Conservation (phyloP, 2,113 vertebrate species). For the Larimichthys crocea region DNA sequence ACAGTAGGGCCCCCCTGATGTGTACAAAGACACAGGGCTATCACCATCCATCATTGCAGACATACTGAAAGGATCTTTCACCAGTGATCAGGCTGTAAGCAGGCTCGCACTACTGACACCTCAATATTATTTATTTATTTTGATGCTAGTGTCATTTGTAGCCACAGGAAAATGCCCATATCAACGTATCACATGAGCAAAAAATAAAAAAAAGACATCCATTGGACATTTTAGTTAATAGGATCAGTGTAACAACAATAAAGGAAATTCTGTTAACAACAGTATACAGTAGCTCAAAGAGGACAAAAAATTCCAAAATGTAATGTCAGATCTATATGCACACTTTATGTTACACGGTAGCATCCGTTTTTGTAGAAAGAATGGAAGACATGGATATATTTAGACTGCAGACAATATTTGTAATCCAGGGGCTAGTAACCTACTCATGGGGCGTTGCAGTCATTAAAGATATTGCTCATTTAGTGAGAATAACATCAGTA, state of each 20-base stretch:
- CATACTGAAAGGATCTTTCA: slow-evolving; percentile 88
- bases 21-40: slow-evolving; percentile 87
- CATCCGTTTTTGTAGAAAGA: slow-evolving; percentile 35
- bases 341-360: slow-evolving; percentile 4
- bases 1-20: slow-evolving; percentile 85
- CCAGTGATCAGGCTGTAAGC: slow-evolving; percentile 89
- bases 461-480: slow-evolving; percentile 81
- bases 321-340: slow-evolving; percentile 30
- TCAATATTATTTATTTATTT: slow-evolving; percentile 64
- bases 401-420: slow-evolving; percentile 47
- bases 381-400: slow-evolving; percentile 75
- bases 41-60: slow-evolving; percentile 91
- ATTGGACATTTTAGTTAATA: slow-evolving; percentile 9
- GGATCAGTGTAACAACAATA: slow-evolving; percentile 38
- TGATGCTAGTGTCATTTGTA: slow-evolving; percentile 23
- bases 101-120: slow-evolving; percentile 80
- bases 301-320: slow-evolving; percentile 23
- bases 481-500: slow-evolving; percentile 66
- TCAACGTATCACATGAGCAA: slow-evolving; percentile 31
- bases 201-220: slow-evolving; percentile 21
- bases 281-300: slow-evolving; percentile 20
- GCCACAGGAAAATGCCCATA: slow-evolving; percentile 41
- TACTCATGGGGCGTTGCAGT: slow-evolving; percentile 67
- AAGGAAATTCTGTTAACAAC: slow-evolving; percentile 17
- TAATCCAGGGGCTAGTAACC: slow-evolving; percentile 38